Evolutionary conservation across 2,797 vertebrate species (phyloP).

Genomic region (Miichthys miiuy): DNA sequence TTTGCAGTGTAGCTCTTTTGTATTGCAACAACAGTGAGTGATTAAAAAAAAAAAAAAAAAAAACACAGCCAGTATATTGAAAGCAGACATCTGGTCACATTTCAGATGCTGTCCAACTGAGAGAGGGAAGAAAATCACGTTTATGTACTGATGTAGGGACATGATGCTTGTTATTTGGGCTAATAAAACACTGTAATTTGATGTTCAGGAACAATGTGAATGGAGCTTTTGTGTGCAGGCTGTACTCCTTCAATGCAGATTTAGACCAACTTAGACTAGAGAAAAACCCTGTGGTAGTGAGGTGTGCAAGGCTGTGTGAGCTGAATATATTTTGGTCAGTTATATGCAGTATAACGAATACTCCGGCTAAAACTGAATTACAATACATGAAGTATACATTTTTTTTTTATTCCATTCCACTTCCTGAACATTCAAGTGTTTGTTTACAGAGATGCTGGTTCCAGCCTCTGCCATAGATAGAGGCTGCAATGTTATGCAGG

Average conservation of each 20-base stretch:
- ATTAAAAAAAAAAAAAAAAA: too few species aligned
- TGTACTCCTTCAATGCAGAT: not conserved
- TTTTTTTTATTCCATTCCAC: slow-evolving; percentile 1
- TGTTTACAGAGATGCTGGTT: slow-evolving; percentile 22
- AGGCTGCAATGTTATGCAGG: slow-evolving; percentile 18
- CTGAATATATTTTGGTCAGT: not conserved
- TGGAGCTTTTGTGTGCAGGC: not conserved
- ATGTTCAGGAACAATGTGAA: not conserved
- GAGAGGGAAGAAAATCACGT: too few species aligned
- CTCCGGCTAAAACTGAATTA: not conserved
- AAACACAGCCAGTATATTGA: too few species aligned
- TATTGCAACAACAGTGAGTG: too few species aligned
- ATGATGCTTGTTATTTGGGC: not conserved
- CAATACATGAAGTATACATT: not conserved
- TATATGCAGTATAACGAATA: not conserved
- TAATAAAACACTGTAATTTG: not conserved
- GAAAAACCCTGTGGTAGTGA: not conserved
- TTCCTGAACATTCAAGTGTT: not conserved
- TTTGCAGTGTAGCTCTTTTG: too few species aligned
- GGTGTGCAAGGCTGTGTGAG: not conserved
- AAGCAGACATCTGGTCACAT: too few species aligned
- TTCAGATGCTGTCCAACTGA: too few species aligned
- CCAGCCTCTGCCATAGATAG: not conserved
- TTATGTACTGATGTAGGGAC: not conserved
- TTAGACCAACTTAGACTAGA: not conserved